A percentile compares a stretch with the other conserved stretches of the same genome.
These are phyloP conservation scores for Stomorhina lunata DNA, from an alignment of 2,888 invertebrate genomes.

Conservation along the genomic window DNA sequence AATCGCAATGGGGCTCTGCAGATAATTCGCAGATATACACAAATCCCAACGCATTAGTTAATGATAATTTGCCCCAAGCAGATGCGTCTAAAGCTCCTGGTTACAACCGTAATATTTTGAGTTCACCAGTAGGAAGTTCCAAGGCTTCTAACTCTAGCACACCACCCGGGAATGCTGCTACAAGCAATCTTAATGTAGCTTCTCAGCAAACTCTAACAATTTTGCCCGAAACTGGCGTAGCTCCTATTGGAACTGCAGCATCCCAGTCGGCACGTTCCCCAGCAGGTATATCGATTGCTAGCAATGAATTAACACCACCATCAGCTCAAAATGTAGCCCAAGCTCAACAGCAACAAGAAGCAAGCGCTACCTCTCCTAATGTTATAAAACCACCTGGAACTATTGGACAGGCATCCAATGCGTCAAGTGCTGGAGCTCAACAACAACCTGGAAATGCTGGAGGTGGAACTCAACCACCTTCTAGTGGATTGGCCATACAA, in stretches of 20 bases:
- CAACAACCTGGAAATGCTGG: constrained; percentile 37
- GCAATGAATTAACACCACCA: constrained; percentile 47
- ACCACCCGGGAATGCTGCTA: constrained; percentile 77
- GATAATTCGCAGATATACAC: constrained; percentile 79
- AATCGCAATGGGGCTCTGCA: constrained; percentile 80
- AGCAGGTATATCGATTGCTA: constrained; percentile 55
- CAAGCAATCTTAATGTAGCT: constrained; percentile 44
- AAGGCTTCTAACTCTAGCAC: constrained; percentile 83
- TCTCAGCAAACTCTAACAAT: constrained; percentile 70
- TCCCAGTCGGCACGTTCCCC: constrained; percentile 72
- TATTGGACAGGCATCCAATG: constrained; percentile 63
- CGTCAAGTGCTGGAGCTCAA: constrained; percentile 13
- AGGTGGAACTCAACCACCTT: constrained; percentile 66
- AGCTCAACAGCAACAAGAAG: constrained; percentile 39
- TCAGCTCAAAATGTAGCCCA: constrained; percentile 49
- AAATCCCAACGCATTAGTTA: constrained; percentile 78
- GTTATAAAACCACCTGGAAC: constrained; percentile 74
- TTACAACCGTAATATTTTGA: constrained; percentile 87
- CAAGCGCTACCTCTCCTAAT: constrained; percentile 69
- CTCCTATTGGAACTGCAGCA: constrained; percentile 62
- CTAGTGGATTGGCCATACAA: constrained; percentile 76
- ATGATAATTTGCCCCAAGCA: constrained; percentile 82
- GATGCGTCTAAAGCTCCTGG: constrained; percentile 95
- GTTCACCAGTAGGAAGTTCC: constrained; percentile 88
- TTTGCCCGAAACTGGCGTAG: constrained; percentile 67